Percentiles rank a stretch among this genome's conserved stretches.
Evolutionary conservation across 2,113 vertebrate genomes (phyloP).

Genomic region (Eupsittula cactorum): DNA sequence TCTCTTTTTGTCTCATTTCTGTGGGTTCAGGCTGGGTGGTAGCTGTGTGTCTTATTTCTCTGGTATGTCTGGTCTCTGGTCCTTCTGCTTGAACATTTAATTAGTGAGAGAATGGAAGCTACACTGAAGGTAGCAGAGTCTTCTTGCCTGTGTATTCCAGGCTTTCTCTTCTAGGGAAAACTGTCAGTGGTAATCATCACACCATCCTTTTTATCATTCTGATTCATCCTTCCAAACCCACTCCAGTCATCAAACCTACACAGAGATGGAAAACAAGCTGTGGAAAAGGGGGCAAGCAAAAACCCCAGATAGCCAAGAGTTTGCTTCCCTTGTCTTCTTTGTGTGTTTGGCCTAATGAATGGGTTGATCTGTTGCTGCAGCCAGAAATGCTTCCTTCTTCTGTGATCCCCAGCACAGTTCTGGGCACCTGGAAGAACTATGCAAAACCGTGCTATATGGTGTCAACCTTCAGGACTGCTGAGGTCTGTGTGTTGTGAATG

Average conservation of each 20-base stretch:
- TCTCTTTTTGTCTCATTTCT: not conserved
- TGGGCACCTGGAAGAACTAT: not conserved
- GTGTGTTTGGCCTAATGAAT: not conserved
- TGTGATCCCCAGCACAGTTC: rapidly evolving
- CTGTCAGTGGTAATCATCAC: not conserved
- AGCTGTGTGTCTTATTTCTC: not conserved
- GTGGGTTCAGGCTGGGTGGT: not conserved
- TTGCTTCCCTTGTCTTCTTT: not conserved
- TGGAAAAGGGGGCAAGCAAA: not conserved
- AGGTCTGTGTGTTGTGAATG: not conserved
- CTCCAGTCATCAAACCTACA: not conserved
- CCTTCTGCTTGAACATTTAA: not conserved
- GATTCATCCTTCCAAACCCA: not conserved
- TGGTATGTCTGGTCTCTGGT: not conserved
- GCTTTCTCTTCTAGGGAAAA: not conserved
- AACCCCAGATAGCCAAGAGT: not conserved
- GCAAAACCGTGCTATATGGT: not conserved
- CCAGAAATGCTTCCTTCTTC: not conserved
- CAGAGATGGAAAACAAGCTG: not conserved
- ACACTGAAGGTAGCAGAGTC: not conserved
- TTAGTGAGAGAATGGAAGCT: not conserved
- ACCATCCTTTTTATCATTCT: not conserved
- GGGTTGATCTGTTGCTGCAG: not conserved
- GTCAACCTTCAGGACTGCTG: not conserved
- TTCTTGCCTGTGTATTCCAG: not conserved